These are phyloP conservation scores for Silurus lanzhouensis DNA, from an alignment of 2,797 vertebrate species.

Conservation along the genomic window DNA sequence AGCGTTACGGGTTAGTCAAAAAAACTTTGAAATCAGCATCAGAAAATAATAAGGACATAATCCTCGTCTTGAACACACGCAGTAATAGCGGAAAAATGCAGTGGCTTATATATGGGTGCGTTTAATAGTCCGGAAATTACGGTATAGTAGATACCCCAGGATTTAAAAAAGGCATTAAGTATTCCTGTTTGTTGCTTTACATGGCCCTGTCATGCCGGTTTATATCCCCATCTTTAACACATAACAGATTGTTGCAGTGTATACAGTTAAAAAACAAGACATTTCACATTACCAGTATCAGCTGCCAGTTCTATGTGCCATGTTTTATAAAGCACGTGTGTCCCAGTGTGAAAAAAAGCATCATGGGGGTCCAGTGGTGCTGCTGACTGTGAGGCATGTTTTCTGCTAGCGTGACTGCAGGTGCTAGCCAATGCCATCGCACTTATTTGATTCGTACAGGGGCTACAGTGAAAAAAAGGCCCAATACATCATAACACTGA, in stretches of 20 bases:
- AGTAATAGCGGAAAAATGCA: too few species aligned
- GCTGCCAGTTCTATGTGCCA: constrained; percentile 23
- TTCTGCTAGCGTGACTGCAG: constrained; percentile 10
- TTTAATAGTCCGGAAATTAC: too few species aligned
- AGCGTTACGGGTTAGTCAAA: too few species aligned
- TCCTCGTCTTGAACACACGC: too few species aligned
- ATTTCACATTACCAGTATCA: not conserved
- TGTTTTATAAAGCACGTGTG: constrained; percentile 20
- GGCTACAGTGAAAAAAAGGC: constrained; percentile 2
- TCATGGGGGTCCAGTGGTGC: constrained; percentile 3
- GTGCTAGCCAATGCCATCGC: constrained; percentile 1
- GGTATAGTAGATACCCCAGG: not conserved
- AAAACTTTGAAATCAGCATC: too few species aligned
- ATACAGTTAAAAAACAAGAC: not conserved
- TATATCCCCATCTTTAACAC: not conserved
- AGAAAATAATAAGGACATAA: too few species aligned
- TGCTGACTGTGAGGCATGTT: constrained; percentile 12
- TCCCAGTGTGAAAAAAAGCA: constrained; percentile 14
- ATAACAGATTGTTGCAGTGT: not conserved
- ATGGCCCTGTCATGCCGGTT: not conserved
- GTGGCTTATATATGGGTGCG: too few species aligned
- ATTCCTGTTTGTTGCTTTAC: not conserved
- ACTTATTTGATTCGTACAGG: not conserved
- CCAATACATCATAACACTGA: constrained; percentile 16
- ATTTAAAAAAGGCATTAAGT: not conserved